These are phyloP conservation scores for Calephelis perditalis DNA, from an alignment of 2,888 invertebrate genomes.

Conservation along the genomic window DNA sequence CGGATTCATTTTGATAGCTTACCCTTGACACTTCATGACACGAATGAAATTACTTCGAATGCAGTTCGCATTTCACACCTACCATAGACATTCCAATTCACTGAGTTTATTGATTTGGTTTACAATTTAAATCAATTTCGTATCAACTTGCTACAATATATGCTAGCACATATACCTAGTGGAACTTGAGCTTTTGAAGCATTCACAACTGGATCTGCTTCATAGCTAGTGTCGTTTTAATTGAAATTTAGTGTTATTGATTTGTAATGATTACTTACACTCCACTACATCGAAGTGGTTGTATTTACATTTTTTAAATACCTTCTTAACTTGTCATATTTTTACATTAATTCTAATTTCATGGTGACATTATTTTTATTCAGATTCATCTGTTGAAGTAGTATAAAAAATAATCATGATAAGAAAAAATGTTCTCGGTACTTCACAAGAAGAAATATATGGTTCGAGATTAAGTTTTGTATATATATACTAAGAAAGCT, in stretches of 20 bases:
- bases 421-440: conserved; percentile 47
- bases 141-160: conserved; percentile 31
- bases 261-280: background rate
- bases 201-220: conserved; percentile 21
- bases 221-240: background rate
- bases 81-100: conserved; percentile 28
- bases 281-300: no score
- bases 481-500: conserved; percentile 2
- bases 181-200: conserved; percentile 26
- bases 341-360: no score
- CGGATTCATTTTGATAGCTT: conserved; percentile 29
- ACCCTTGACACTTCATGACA: conserved; percentile 38
- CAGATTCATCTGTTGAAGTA: background rate
- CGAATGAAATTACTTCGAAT: conserved; percentile 51
- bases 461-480: conserved; percentile 38
- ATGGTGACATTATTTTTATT: no score
- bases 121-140: conserved; percentile 33
- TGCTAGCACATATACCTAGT: conserved; percentile 28
- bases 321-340: no score
- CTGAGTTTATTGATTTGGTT: conserved; percentile 28
- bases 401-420: conserved; percentile 32
- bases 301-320: no score
- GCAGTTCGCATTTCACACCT: conserved; percentile 46
- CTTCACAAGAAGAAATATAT: conserved; percentile 56
- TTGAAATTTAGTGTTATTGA: background rate